Evolutionary conservation across 2,797 vertebrate species (phyloP), one percentile per base, ranked within the genome.

Genomic region (Gallirallus australis): DNA sequence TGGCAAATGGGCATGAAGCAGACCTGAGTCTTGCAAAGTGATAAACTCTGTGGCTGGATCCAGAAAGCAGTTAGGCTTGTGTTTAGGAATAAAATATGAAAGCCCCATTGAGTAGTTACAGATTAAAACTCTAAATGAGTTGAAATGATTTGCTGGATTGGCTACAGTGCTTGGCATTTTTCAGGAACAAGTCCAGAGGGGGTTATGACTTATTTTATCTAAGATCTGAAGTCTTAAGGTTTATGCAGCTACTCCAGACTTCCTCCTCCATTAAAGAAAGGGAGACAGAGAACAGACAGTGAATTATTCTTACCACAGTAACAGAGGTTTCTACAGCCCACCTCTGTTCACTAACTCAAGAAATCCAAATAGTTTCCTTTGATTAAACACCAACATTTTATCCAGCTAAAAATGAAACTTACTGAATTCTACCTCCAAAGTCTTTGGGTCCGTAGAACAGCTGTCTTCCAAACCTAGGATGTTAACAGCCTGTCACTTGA

Each of bases 201-300:
- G 8, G 5, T 45, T 78, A 45, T 39, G 40, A 54, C 11, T 40
- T 33, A 47, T 35, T 71, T 91, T 4, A 28, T 53, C 28, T 17
- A 56, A 60, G 31, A n/a, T n/a, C 23, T 86, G 11, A 81, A 84
- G 7, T 37, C 10, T 56, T 65, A 30, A 2, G 68, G 1, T 21
- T 37, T 65, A 1, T 33, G 12, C 35, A 78, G 69, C 14, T 81
- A 25, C 25, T 57, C 21, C 31, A 48, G 42, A 50, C 27, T 91
- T 87, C 15, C 37, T 77, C 10, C 37, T 37, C 3, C 45, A 35
- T 21, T 57, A 50, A 25, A 78, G 24, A 50, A 35, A 63, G 7
- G 7, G 7, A 68, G 31, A 53, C 6, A 27, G 15, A 83, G 19
- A 57, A 37, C 0, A 2, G 33, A 12, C 2, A 0, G 6, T 16